Evolutionary conservation across 1,140 invertebrate genomes (phyloP), one percentile per base, ranked within the genome.

Genomic region (Zaprionus africanus): DNA sequence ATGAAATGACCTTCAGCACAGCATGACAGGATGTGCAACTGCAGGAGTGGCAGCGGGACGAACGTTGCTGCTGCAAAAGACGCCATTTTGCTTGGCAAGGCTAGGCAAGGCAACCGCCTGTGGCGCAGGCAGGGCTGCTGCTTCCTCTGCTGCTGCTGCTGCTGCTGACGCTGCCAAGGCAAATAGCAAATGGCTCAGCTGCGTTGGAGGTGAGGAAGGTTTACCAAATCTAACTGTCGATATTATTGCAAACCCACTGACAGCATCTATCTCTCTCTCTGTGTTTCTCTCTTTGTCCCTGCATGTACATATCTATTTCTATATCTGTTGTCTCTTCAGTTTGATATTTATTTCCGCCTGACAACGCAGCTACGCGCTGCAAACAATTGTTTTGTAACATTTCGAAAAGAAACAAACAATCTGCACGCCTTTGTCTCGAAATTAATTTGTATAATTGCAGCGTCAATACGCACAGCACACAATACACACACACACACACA

Each of bases 381-480:
- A 19, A 5, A 19, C 56, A 54, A 65, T 53, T 51, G 34, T 41
- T 65, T 66, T 28, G n/a, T 64, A 38, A 53, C 38, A 57, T 22
- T 34, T 66, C 56, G 74, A 51, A 73, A 61, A 17, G n/a, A 17
- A 9, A 46, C 41, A 46, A 73, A 46, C 75, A 85, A 85, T 85
- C 78, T 81, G 74, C 56, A 76, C 59, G 66, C 64, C 78, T 78
- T 85, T 85, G 66, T 81, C 66, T 81, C 17, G 43, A 75, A 76
- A 85, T 84, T 85, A 85, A 85, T 84, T 85, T 85, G 78, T 85
- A 85, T 84, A 85, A 84, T 84, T 84, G 82, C 77, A 84, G 63
- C 54, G 77, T 72, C 79, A 81, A 81, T 77, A 81, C 57, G 15
- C 64, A 59, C 28, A 67, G 56, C 28, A 24, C 6, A 60, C 60